Conservation (phyloP, 2,113 vertebrate genomes). For the Macquaria australasica region DNA sequence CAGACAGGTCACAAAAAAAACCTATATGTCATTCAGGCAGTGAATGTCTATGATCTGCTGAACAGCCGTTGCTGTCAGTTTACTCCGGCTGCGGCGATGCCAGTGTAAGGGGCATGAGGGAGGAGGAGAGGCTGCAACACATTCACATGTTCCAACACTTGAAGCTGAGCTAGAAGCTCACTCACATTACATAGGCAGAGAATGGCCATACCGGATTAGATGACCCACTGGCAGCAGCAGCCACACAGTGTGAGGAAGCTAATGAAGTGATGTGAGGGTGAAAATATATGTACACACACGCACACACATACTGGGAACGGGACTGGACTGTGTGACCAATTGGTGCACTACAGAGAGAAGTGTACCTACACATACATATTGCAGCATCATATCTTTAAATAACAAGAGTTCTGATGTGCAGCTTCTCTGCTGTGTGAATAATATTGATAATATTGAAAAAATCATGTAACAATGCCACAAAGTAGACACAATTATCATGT, state of each 20-base stretch:
- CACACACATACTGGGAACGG: not conserved
- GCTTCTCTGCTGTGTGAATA: not conserved
- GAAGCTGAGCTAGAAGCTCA: slow-evolving; percentile 17
- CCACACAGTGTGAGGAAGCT: slow-evolving; percentile 44
- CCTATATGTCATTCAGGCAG: not conserved
- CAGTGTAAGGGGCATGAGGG: not conserved
- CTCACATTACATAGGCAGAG: slow-evolving; percentile 40
- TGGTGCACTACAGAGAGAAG: not conserved
- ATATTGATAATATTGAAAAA: not conserved
- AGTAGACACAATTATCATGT: not conserved
- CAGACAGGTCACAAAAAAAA: not conserved
- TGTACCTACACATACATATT: not conserved
- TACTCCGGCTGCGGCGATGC: slow-evolving; percentile 1
- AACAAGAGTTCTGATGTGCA: not conserved
- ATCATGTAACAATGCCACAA: not conserved
- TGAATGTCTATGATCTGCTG: not conserved
- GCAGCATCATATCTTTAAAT: not conserved
- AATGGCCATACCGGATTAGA: slow-evolving; percentile 56
- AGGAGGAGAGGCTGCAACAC: not conserved
- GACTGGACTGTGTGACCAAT: not conserved
- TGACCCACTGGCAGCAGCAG: slow-evolving; percentile 39
- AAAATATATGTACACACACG: slow-evolving; percentile 18
- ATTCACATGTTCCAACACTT: slow-evolving; percentile 36
- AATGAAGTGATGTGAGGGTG: slow-evolving; percentile 63
- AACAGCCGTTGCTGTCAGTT: slow-evolving; percentile 51